Base-by-base conservation (phyloP, 2,113 vertebrate genomes). In the Pungitius pungitius region DNA sequence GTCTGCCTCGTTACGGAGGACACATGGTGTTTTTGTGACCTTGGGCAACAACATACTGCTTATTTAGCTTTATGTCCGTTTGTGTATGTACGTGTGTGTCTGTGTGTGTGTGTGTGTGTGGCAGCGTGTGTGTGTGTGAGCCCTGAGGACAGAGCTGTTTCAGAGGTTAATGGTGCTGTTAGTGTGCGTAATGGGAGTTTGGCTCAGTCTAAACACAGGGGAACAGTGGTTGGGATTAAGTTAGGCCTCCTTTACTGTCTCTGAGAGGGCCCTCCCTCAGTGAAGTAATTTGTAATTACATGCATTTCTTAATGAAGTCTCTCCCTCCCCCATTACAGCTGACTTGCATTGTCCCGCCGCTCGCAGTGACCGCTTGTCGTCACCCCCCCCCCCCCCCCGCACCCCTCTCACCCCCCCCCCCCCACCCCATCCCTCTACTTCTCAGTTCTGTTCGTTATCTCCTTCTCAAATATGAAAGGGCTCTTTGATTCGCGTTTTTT, bases 131-230 rank as follows among this genome's bases (percentile, higher is more conserved):
- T 20, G 37, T 79, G 82, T 77, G 5, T 47, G 42, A 51, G 86
- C 89, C 89, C 85, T 56, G 78, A 77, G 90, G 93, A 89, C 77
- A 88, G 89, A 88, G 88, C 85, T 84, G 88, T 88, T 90, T 85
- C 88, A 85, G 87, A 87, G 88, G 87, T 89, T 92, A 93, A 93
- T 93, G 91, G 90, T 85, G 84, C 93, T 93, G 92, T 93, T 93
- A 92, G 92, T 90, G 91, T 90, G 85, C 82, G 88, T 93, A 94
- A 94, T 93, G 90, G 90, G 90, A 92, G 89, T 91, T 92, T 89
- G 91, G 91, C 87, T 90, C 86, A 52, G 86, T 13, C 90, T 86
- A 87, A 90, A 90, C 88, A 90, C 90, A 82, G 75, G 83, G 81
- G 83, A 87, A 72, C 86, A 59, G 76, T 75, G 86, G 85, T 91